Percentiles rank a stretch among this genome's conserved stretches.
These are phyloP conservation scores for Heteropelma amictum DNA, from an alignment of 2,888 invertebrate species.

Conservation along the genomic window DNA sequence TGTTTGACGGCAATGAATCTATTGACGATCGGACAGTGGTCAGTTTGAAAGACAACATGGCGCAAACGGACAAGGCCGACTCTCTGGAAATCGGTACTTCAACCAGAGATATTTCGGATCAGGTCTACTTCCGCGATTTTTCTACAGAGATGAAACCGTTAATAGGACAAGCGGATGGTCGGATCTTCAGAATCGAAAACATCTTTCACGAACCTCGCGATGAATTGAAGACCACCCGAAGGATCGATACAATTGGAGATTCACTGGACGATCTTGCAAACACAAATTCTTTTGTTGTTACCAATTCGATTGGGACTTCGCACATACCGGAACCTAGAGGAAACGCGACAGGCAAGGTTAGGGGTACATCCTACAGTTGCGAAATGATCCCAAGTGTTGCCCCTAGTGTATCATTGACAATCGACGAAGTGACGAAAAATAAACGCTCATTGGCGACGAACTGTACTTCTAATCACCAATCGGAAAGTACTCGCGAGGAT, in stretches of 20 bases:
- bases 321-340: conserved; percentile 61
- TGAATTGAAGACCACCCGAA: conserved; percentile 38
- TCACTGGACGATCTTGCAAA: conserved; percentile 2
- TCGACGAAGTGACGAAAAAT: conserved; percentile 30
- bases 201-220: conserved; percentile 66
- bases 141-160: conserved; percentile 50
- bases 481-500: conserved; percentile 1
- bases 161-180: conserved; percentile 63
- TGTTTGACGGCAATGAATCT: conserved; percentile 57
- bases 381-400: conserved; percentile 2
- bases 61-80: conserved; percentile 64
- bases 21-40: conserved; percentile 1
- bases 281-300: conserved; percentile 65
- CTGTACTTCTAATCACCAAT: conserved; percentile 29
- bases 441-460: conserved; percentile 48
- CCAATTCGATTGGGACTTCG: conserved; percentile 67
- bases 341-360: conserved; percentile 54
- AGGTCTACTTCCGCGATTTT: conserved; percentile 50
- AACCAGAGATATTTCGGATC: conserved; percentile 47
- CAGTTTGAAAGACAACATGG: conserved; percentile 59
- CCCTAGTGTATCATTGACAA: conserved; percentile 20
- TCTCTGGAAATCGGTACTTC: conserved; percentile 48
- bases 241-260: conserved; percentile 50
- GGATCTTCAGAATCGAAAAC: conserved; percentile 69
- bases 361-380: conserved; percentile 7